phyloP scores from a whole-genome alignment of 2,113 vertebrate genomes.

The Indicator indicator region DNA sequence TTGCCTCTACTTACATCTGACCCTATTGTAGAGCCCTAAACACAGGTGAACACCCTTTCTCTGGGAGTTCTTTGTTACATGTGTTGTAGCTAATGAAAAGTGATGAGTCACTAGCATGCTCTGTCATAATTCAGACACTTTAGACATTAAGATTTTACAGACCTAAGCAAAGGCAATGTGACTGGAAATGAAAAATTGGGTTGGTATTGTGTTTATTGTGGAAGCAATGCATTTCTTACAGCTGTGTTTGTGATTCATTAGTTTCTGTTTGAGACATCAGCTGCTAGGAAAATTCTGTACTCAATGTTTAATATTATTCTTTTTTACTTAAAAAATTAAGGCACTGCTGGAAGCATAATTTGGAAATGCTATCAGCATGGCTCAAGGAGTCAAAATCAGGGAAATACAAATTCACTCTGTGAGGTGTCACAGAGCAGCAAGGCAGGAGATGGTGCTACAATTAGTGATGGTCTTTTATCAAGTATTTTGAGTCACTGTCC shows the following conservation, averaged over 20 bases:
- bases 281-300: background rate
- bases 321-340: background rate
- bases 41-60: background rate
- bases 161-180: background rate
- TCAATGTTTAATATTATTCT: background rate
- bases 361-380: background rate
- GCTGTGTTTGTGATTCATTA: background rate
- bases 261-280: background rate
- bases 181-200: background rate
- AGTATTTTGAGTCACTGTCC: background rate
- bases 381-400: background rate
- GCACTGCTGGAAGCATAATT: background rate
- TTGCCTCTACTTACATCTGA: background rate
- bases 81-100: background rate
- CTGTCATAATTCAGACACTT: background rate
- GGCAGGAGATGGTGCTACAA: background rate
- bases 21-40: background rate
- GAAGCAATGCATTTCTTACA: background rate
- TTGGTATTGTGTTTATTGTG: background rate
- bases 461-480: background rate
- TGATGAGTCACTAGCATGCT: background rate
- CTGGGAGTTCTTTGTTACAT: background rate
- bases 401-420: background rate
- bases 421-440: background rate
- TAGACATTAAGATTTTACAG: background rate